Conservation (phyloP, 2,797 vertebrate genomes). For the Girardinus metallicus region DNA sequence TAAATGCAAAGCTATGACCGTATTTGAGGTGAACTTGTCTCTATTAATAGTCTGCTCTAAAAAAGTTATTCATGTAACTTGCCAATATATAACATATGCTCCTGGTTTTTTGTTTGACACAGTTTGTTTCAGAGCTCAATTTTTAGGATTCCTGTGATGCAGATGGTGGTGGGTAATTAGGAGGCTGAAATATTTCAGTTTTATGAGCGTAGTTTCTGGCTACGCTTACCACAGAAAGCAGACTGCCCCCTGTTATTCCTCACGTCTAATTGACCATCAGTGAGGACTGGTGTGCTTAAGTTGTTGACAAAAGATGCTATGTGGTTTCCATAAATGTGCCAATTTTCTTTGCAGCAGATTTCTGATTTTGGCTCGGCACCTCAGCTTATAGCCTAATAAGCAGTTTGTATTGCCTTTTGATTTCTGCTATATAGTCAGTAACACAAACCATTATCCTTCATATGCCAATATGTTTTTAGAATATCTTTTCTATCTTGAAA, state of each 20-base stretch:
- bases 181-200: slow-evolving; percentile 62
- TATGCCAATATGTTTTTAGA: slow-evolving; percentile 19
- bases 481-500: slow-evolving; percentile 14
- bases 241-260: slow-evolving; percentile 44
- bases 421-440: slow-evolving; percentile 34
- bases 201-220: slow-evolving; percentile 53
- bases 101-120: slow-evolving; percentile 19
- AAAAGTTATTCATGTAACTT: not conserved
- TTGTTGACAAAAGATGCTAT: slow-evolving; percentile 47
- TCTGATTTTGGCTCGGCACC: slow-evolving; percentile 27
- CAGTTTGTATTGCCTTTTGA: slow-evolving; percentile 38
- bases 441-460: slow-evolving; percentile 20
- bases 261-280: slow-evolving; percentile 57
- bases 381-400: slow-evolving; percentile 31
- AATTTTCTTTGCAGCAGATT: slow-evolving; percentile 38
- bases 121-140: slow-evolving; percentile 35
- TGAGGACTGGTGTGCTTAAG: slow-evolving; percentile 46
- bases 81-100: not conserved
- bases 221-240: slow-evolving; percentile 30
- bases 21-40: not conserved
- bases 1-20: not conserved
- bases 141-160: slow-evolving; percentile 54
- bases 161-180: slow-evolving; percentile 72
- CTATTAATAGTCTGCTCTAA: not conserved
- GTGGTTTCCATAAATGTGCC: slow-evolving; percentile 33